phyloP scores from a whole-genome alignment of 2,888 invertebrate genomes.

The Calliphora vomitoria region DNA sequence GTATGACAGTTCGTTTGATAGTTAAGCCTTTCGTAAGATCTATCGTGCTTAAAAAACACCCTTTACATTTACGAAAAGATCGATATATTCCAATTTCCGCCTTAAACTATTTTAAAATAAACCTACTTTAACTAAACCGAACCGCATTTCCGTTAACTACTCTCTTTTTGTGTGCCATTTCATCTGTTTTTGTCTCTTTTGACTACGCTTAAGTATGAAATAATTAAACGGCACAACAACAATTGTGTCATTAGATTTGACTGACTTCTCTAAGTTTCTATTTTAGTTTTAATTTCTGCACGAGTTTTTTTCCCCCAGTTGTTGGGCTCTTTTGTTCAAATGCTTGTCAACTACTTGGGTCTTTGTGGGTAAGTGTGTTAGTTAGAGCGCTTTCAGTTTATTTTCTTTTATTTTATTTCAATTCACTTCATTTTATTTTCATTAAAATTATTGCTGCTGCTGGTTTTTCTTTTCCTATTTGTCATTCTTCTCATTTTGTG shows the following conservation, averaged over 20 bases:
- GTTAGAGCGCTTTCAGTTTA: constrained; percentile 27
- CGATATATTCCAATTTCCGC: background rate
- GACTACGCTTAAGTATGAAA: background rate
- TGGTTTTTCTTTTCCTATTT: background rate
- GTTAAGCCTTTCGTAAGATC: no score
- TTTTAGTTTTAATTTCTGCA: constrained; percentile 3
- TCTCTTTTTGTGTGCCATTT: background rate
- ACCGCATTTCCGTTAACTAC: constrained; percentile 40
- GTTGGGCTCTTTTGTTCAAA: background rate
- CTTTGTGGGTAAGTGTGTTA: constrained; percentile 37
- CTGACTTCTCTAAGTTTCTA: constrained; percentile 43
- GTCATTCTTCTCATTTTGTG: constrained; percentile 27
- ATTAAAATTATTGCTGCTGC: constrained; percentile 27
- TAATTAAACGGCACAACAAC: constrained; percentile 37
- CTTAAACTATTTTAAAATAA: background rate
- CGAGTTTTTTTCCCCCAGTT: background rate
- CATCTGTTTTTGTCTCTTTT: constrained; percentile 9
- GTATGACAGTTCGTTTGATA: no score
- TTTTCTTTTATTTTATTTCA: constrained; percentile 21
- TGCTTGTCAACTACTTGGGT: constrained; percentile 9
- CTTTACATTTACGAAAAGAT: no score
- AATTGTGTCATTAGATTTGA: constrained; percentile 64
- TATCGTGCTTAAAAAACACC: no score
- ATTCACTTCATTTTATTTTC: constrained; percentile 49
- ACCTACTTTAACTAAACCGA: background rate